These are phyloP conservation scores for Microcebus lehilahytsara DNA, from an alignment of 2,113 vertebrate species.

Conservation along the genomic window DNA sequence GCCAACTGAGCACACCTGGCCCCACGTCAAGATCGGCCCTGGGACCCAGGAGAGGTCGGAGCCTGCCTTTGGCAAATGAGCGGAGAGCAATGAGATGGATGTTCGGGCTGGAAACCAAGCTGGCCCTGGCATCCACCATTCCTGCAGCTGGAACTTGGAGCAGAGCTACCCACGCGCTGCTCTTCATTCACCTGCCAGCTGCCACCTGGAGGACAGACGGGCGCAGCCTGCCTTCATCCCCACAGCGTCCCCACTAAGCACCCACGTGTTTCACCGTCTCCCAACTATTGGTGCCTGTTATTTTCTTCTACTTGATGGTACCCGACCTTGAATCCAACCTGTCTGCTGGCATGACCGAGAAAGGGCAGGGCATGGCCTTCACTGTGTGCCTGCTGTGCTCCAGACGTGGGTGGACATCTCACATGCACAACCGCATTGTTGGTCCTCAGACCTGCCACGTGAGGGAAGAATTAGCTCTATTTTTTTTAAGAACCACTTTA, in stretches of 20 bases:
- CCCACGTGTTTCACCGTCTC: background rate
- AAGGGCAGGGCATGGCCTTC: too few species aligned
- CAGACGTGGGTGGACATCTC: too few species aligned
- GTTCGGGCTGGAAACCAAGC: background rate
- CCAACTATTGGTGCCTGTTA: background rate
- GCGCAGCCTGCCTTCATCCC: background rate
- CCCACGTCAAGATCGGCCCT: background rate
- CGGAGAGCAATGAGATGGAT: background rate
- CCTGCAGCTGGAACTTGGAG: background rate
- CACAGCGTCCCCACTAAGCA: too few species aligned
- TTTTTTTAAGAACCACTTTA: too few species aligned
- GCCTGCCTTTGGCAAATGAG: background rate
- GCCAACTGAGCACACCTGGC: background rate
- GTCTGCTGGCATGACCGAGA: too few species aligned
- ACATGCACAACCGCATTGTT: too few species aligned
- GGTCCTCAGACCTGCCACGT: too few species aligned
- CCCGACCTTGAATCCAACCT: too few species aligned
- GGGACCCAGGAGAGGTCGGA: background rate
- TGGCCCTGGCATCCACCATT: background rate
- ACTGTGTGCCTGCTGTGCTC: too few species aligned
- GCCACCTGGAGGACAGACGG: background rate
- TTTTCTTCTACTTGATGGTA: background rate
- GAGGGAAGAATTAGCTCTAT: too few species aligned
- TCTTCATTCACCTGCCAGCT: background rate
- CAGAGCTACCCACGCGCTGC: background rate